phyloP scores from a whole-genome alignment of 2,888 invertebrate genomes.

The Lycaena phlaeas region DNA sequence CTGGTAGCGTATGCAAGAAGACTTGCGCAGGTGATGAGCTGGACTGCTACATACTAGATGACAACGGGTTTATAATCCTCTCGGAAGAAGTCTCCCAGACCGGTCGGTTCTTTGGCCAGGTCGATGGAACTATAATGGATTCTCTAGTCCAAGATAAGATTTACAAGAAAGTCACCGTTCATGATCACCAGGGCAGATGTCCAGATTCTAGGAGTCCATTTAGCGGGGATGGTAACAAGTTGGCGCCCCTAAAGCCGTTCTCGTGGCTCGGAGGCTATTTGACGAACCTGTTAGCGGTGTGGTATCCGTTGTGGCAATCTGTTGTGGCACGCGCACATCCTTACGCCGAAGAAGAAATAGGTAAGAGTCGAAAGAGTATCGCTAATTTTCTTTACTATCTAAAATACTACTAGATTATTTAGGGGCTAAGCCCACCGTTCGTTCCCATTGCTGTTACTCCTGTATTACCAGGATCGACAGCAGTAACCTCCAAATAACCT shows the following conservation, averaged over 20 bases:
- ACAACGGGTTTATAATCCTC: slow-evolving; percentile 94
- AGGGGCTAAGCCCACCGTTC: no score
- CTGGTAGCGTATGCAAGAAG: slow-evolving; percentile 80
- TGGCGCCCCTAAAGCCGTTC: slow-evolving; percentile 64
- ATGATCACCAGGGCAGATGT: slow-evolving; percentile 92
- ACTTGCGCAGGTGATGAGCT: slow-evolving; percentile 90
- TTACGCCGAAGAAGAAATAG: slow-evolving; percentile 68
- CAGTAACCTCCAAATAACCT: no score
- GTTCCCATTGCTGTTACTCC: no score
- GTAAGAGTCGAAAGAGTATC: slow-evolving; percentile 31
- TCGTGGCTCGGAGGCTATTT: slow-evolving; percentile 72
- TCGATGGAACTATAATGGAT: slow-evolving; percentile 95
- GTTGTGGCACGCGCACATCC: slow-evolving; percentile 42
- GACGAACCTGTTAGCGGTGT: slow-evolving; percentile 56
- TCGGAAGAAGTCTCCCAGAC: slow-evolving; percentile 90
- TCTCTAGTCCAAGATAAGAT: slow-evolving; percentile 92
- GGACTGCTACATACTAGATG: slow-evolving; percentile 94
- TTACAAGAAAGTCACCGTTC: slow-evolving; percentile 88
- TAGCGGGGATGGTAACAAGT: slow-evolving; percentile 60
- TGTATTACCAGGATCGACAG: no score
- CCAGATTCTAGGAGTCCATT: slow-evolving; percentile 78
- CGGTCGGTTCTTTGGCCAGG: slow-evolving; percentile 94
- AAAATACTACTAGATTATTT: no score
- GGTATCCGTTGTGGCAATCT: slow-evolving; percentile 64
- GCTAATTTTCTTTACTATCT: no score